A percentile compares a stretch with the other conserved stretches of the same genome.
These are phyloP conservation scores for Pluvianellus socialis DNA, from an alignment of 2,113 vertebrate species.

Conservation along the genomic window DNA sequence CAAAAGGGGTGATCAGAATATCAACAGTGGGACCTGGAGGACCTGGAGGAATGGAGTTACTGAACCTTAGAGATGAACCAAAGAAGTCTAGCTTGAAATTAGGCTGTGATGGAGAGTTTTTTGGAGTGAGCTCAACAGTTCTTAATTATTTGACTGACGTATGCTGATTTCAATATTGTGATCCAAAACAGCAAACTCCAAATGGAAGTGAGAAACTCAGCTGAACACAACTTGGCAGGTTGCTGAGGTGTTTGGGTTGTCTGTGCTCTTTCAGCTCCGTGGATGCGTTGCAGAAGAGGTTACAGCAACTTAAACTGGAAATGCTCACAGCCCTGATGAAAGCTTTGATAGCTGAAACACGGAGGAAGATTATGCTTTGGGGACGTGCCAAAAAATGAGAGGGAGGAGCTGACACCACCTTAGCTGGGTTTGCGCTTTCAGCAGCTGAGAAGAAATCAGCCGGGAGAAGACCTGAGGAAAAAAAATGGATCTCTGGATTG, in stretches of 20 bases:
- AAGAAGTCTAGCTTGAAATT: neutral
- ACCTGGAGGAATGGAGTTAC: neutral
- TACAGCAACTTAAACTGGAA: neutral
- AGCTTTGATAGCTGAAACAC: neutral
- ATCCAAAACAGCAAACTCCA: neutral
- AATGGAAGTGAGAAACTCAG: neutral
- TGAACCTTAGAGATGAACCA: neutral
- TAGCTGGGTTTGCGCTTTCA: neutral
- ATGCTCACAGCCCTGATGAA: neutral
- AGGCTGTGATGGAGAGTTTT: neutral
- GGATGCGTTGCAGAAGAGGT: neutral
- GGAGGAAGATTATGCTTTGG: neutral
- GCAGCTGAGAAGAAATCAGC: neutral
- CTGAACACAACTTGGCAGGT: neutral
- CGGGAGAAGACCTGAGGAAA: neutral
- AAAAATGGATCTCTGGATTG: neutral
- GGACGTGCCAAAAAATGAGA: neutral
- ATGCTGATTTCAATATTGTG: neutral
- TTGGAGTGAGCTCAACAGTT: neutral
- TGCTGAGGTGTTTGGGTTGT: neutral
- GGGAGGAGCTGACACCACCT: neutral
- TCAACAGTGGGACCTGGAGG: neutral
- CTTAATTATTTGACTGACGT: neutral
- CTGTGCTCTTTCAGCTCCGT: neutral
- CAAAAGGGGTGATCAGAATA: neutral